Evolutionary conservation across 2,888 invertebrate species (phyloP), one percentile per base, ranked within the genome.

Genomic region (Resseliella maxima): DNA sequence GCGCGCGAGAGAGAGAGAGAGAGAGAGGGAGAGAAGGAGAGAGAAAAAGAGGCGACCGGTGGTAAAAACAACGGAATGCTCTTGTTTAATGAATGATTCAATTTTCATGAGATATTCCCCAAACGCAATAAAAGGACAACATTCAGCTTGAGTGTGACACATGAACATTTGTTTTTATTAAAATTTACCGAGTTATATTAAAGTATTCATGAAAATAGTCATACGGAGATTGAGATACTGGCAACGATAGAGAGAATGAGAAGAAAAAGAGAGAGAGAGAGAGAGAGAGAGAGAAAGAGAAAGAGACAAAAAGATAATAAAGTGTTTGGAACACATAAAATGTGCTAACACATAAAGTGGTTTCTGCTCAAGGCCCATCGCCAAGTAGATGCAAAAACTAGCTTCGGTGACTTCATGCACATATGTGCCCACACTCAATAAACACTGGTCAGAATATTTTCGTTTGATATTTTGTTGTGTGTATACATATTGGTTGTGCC

Each of bases 301-400:
- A 5, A 59, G 59, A 59, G n/a, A 59, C 24, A n/a, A 24, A 59
- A 24, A 59, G 59, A 59, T 59, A 59, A 59, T 59, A 59, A 59
- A 24, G 59, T 24, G 12, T 59, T 59, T 24, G 10, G 21, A 50
- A 59, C n/a, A 59, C 24, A 59, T n/a, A 59, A 59, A 59, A 59
- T 24, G 59, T 59, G 59, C 59, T n/a, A 59, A 59, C 59, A n/a
- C n/a, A 59, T 59, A 59, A 59, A 59, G 59, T 59, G 59, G 27
- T 72, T 72, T 59, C 2, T 72, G 72, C 72, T 72, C 72, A 72
- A 72, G 72, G 35, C 72, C 72, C 31, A 35, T 72, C 12, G 72
- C n/a, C n/a, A n/a, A 72, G 72, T 72, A 31, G 72, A 35, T 72
- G 72, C 31, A 50, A 50, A 50, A 50, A 41, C 41, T 18, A 8